Conservation (phyloP, 2,113 vertebrate genomes). For the Rhynchomys soricoides region DNA sequence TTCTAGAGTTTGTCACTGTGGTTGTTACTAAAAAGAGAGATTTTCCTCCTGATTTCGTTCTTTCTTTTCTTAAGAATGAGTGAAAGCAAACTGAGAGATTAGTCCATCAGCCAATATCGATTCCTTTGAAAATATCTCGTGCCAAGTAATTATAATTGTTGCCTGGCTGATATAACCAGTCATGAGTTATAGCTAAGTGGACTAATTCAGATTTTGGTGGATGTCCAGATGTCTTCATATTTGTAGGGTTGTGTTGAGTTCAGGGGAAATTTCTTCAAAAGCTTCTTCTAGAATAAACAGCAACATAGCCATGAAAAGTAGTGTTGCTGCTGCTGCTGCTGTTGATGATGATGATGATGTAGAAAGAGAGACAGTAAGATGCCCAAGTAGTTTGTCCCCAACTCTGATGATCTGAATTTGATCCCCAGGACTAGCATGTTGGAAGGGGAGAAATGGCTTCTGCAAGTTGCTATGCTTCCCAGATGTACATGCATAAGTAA, state of each 20-base stretch:
- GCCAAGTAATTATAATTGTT: conserved; percentile 44
- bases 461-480: not conserved
- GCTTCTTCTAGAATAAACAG: not conserved
- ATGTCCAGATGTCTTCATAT: not conserved
- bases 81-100: conserved; percentile 63
- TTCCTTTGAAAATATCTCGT: conserved; percentile 59
- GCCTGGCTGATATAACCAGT: conserved; percentile 58
- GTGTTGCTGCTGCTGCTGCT: too few species aligned
- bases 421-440: too few species aligned
- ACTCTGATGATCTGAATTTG: too few species aligned
- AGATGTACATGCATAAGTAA: not conserved
- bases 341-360: too few species aligned
- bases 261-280: conserved; percentile 28
- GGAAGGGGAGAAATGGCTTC: too few species aligned
- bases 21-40: not conserved
- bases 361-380: too few species aligned
- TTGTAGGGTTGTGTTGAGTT: conserved; percentile 23
- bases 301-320: not conserved
- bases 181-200: conserved; percentile 57
- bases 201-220: conserved; percentile 56
- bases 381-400: too few species aligned
- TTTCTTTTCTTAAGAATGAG: conserved; percentile 25
- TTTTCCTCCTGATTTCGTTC: not conserved
- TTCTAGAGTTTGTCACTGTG: not conserved
- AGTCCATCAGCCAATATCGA: conserved; percentile 31